phyloP scores from a whole-genome alignment of 2,113 vertebrate genomes.

The Ophthalmolycus amberensis region DNA sequence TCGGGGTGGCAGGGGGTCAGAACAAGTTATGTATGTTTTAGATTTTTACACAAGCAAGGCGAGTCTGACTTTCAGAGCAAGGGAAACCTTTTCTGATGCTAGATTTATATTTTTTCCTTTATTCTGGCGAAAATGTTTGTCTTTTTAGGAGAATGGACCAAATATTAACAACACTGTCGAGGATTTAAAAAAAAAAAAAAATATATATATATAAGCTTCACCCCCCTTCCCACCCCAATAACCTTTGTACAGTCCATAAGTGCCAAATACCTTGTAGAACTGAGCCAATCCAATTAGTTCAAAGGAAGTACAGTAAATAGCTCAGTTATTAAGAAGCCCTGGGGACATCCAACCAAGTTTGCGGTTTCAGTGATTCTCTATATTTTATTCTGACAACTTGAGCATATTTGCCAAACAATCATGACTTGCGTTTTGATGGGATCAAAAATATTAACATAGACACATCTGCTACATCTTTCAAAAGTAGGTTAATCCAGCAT shows the following conservation, averaged over 20 bases:
- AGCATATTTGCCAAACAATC: background rate
- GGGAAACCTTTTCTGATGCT: background rate
- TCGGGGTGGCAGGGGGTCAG: background rate
- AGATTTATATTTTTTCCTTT: background rate
- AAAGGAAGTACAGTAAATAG: no score
- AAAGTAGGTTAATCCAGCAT: constrained; percentile 33
- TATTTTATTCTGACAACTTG: background rate
- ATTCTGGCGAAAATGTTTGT: background rate
- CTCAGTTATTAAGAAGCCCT: no score
- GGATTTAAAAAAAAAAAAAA: no score
- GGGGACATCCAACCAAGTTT: background rate
- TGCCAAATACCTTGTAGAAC: constrained; percentile 37
- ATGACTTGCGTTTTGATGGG: constrained; percentile 3
- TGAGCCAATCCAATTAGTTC: no score
- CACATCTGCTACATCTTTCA: background rate
- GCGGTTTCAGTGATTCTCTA: background rate
- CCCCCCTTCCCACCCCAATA: background rate
- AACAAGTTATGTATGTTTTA: background rate
- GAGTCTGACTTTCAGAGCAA: no score
- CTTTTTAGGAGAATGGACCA: background rate
- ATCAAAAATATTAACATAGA: constrained; percentile 48
- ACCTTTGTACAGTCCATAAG: constrained; percentile 16
- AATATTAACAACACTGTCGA: background rate
- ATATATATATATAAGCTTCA: background rate
- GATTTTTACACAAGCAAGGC: background rate